phyloP scores from a whole-genome alignment of 2,888 invertebrate species.

The Cybosia mesomella region DNA sequence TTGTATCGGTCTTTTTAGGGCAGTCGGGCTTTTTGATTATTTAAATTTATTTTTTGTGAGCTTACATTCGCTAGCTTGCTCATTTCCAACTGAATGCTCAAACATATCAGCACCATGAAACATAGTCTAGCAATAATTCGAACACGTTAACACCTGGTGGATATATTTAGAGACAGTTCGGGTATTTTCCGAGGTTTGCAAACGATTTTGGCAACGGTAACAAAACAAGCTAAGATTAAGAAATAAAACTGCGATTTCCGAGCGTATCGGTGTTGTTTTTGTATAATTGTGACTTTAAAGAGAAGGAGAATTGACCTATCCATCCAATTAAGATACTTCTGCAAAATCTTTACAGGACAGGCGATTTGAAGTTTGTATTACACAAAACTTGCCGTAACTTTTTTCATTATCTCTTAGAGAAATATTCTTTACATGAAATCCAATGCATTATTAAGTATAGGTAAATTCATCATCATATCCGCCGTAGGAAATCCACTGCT shows the following conservation, averaged over 20 bases:
- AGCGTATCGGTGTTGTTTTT: background rate
- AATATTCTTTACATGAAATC: too few relatives aligned
- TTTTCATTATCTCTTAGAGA: too few relatives aligned
- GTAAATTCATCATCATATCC: too few relatives aligned
- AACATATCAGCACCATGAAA: background rate
- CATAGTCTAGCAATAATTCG: background rate
- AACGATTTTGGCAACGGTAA: constrained; percentile 6
- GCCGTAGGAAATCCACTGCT: too few relatives aligned
- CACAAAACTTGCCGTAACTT: too few relatives aligned
- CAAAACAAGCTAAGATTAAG: constrained; percentile 6
- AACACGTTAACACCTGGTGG: background rate
- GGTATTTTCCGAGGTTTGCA: background rate
- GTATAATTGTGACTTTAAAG: background rate
- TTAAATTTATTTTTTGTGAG: background rate
- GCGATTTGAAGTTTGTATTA: too few relatives aligned
- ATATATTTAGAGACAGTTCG: constrained; percentile 5
- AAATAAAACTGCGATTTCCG: background rate
- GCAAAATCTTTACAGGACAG: too few relatives aligned
- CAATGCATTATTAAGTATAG: too few relatives aligned
- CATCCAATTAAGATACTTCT: too few relatives aligned
- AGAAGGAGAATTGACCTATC: too few relatives aligned
- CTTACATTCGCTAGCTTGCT: background rate
- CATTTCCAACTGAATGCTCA: background rate
- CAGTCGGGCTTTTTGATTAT: too few relatives aligned
- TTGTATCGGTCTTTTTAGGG: too few relatives aligned